Percentiles rank a stretch among this genome's conserved stretches.
Evolutionary conservation across 2,888 invertebrate genomes (phyloP).

Genomic region (Adelphocoris suturalis): DNA sequence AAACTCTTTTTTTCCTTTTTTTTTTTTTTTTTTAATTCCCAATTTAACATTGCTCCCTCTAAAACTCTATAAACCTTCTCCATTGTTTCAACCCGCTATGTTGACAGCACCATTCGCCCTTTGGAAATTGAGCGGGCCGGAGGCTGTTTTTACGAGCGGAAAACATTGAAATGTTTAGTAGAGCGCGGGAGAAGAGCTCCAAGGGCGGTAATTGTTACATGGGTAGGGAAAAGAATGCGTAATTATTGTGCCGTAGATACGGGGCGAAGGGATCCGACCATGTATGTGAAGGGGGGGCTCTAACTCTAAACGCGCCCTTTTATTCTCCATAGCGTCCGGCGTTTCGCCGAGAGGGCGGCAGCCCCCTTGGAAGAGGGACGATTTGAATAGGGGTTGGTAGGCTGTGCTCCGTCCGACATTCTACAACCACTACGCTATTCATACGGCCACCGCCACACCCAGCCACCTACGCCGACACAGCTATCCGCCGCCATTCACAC

Average conservation of each 20-base stretch:
- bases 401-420: background rate
- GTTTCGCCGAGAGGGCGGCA: background rate
- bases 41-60: too few species aligned
- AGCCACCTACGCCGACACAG: background rate
- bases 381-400: slow-evolving; percentile 6
- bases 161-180: slow-evolving; percentile 26
- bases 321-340: background rate
- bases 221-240: slow-evolving; percentile 9
- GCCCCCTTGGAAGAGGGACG: background rate
- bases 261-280: background rate
- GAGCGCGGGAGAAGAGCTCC: background rate
- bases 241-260: slow-evolving; percentile 36
- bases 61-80: background rate
- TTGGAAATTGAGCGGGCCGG: background rate
- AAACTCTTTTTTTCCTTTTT: too few species aligned
- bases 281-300: background rate
- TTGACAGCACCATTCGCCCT: background rate
- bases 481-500: background rate
- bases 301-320: slow-evolving; percentile 22
- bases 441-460: background rate
- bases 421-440: background rate
- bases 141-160: background rate
- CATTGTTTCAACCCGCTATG: background rate
- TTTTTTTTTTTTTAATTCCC: too few species aligned
- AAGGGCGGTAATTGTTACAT: slow-evolving; percentile 17